Evolutionary conservation across 2,113 vertebrate genomes (phyloP).

Genomic region (Aythya baeri): DNA sequence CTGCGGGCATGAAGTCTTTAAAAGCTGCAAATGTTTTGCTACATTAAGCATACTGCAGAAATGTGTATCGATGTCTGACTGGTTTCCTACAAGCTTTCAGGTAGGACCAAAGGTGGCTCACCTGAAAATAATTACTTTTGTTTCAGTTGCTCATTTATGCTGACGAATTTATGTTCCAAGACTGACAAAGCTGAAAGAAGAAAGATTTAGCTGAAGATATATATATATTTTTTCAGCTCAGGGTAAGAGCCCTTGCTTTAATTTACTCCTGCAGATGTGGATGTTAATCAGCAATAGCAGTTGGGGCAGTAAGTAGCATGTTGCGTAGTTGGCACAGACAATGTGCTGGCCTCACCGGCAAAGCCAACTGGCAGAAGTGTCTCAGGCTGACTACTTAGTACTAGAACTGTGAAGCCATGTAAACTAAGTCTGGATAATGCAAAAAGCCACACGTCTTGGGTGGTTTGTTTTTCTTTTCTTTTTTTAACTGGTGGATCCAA

Average conservation of each 20-base stretch:
- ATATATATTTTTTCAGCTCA: not conserved
- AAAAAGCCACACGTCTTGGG: not conserved
- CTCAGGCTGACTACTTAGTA: not conserved
- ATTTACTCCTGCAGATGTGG: not conserved
- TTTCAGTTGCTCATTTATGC: not conserved
- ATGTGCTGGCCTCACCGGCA: not conserved
- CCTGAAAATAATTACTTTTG: not conserved
- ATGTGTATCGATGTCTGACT: accelerated
- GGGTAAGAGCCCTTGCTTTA: not conserved
- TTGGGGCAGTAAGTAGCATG: not conserved
- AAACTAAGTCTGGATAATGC: not conserved
- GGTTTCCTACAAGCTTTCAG: not conserved
- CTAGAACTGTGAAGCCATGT: not conserved
- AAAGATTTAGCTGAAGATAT: not conserved
- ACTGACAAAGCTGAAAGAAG: not conserved
- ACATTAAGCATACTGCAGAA: not conserved
- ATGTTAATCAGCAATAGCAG: accelerated
- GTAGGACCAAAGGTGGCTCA: not conserved
- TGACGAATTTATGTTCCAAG: not conserved
- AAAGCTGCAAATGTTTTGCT: not conserved
- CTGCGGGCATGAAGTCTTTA: not conserved
- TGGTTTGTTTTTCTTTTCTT: not conserved
- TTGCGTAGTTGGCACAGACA: not conserved
- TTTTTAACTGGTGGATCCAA: not conserved
- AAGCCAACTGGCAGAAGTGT: not conserved